Percentiles rank a stretch among this genome's conserved stretches.
These are phyloP conservation scores for Dendroctonus ponderosae DNA, from an alignment of 1,140 invertebrate genomes.

Conservation along the genomic window DNA sequence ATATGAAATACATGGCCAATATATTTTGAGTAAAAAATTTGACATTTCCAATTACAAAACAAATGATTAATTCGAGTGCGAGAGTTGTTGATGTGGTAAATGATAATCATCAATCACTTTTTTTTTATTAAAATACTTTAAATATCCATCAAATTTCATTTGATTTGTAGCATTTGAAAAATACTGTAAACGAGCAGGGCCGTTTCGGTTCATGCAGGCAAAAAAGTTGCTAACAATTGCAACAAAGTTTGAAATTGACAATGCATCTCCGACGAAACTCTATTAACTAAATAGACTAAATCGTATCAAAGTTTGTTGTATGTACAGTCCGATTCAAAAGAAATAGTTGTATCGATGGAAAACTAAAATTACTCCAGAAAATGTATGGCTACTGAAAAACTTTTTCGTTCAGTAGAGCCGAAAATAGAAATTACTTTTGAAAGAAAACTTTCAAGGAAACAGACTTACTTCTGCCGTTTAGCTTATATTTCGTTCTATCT, in stretches of 20 bases:
- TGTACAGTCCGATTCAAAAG: constrained; percentile 17
- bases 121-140: too few species aligned
- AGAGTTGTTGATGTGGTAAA: too few species aligned
- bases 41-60: too few species aligned
- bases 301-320: constrained; percentile 13
- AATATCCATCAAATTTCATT: too few species aligned
- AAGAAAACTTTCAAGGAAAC: constrained; percentile 25
- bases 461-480: constrained; percentile 28
- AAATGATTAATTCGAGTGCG: too few species aligned
- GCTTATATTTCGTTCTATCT: constrained; percentile 9
- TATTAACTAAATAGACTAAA: constrained; percentile 15
- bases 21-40: too few species aligned
- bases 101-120: too few species aligned
- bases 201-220: too few species aligned
- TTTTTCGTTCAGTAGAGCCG: constrained; percentile 20
- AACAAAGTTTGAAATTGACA: constrained; percentile 1
- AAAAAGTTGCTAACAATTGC: too few species aligned
- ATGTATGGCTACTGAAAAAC: constrained; percentile 11
- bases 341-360: constrained; percentile 11
- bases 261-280: constrained; percentile 2
- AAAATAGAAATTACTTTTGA: constrained; percentile 28
- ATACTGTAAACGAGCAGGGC: too few species aligned
- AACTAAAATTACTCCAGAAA: constrained; percentile 19
- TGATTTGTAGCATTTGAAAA: too few species aligned
- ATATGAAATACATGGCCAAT: too few species aligned